A percentile compares a stretch with the other conserved stretches of the same genome.
phyloP scores from a whole-genome alignment of 1,140 invertebrate species.

The Nasonia longicornis region DNA sequence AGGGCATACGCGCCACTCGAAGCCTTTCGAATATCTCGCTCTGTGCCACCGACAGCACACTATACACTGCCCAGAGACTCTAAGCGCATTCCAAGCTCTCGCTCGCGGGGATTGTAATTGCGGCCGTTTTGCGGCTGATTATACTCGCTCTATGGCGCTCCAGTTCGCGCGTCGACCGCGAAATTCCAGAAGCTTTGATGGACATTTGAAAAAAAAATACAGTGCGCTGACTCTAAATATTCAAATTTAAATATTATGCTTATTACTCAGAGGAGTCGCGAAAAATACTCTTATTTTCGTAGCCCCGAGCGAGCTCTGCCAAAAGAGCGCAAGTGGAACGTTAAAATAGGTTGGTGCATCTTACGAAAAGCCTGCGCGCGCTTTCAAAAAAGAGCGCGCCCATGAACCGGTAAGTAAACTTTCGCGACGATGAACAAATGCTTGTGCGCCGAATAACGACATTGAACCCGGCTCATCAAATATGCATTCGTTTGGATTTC shows the following conservation, averaged over 20 bases:
- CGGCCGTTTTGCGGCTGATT: slow-evolving; percentile 21
- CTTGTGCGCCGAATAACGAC: too few relatives aligned
- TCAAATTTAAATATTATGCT: too few relatives aligned
- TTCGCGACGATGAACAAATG: too few relatives aligned
- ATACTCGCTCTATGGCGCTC: slow-evolving; percentile 5
- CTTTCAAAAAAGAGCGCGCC: too few relatives aligned
- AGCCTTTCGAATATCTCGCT: slow-evolving; percentile 24
- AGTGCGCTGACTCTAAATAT: too few relatives aligned
- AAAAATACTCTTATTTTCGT: background rate
- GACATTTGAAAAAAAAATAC: too few relatives aligned
- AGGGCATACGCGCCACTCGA: background rate
- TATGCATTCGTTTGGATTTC: background rate
- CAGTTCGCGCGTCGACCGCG: slow-evolving; percentile 14
- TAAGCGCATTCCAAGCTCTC: slow-evolving; percentile 27
- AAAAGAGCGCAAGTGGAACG: background rate
- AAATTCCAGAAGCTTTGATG: slow-evolving; percentile 5
- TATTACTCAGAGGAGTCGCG: too few relatives aligned
- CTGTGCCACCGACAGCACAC: background rate
- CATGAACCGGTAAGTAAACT: too few relatives aligned
- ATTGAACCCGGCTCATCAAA: too few relatives aligned
- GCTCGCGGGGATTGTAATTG: slow-evolving; percentile 5
- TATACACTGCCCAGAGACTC: background rate
- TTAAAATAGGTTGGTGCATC: background rate
- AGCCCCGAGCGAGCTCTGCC: background rate
- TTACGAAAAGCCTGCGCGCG: too few relatives aligned